Conservation (phyloP, 2,888 invertebrate genomes). For the Nephrotoma guestfalica region DNA sequence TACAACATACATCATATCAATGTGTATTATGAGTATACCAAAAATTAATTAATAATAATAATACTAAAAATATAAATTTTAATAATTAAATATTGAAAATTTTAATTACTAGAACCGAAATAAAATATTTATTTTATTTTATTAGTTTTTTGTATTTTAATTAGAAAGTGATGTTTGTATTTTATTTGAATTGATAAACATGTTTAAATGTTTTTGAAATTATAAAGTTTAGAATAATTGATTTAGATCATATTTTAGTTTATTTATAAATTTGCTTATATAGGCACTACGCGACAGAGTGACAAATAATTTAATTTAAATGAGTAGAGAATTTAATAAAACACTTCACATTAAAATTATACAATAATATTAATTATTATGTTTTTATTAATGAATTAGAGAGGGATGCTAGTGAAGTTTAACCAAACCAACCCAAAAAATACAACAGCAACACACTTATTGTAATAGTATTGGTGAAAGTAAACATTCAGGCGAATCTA, state of each 20-base stretch:
- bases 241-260: not conserved
- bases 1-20: no score
- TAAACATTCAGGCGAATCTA: no score
- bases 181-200: not conserved
- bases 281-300: no score
- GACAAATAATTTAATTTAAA: no score
- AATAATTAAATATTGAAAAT: not conserved
- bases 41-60: not conserved
- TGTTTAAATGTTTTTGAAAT: not conserved
- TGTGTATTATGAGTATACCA: not conserved
- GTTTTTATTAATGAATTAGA: no score
- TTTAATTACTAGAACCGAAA: not conserved
- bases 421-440: no score
- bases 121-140: not conserved
- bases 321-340: no score
- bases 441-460: no score
- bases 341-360: no score
- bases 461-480: no score
- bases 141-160: not conserved
- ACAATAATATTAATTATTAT: no score
- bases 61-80: not conserved
- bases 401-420: no score
- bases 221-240: not conserved
- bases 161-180: not conserved
- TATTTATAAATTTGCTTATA: not conserved